Evolutionary conservation across 2,113 vertebrate species (phyloP), one percentile per base, ranked within the genome.

Genomic region (Neomonachus schauinslandi): DNA sequence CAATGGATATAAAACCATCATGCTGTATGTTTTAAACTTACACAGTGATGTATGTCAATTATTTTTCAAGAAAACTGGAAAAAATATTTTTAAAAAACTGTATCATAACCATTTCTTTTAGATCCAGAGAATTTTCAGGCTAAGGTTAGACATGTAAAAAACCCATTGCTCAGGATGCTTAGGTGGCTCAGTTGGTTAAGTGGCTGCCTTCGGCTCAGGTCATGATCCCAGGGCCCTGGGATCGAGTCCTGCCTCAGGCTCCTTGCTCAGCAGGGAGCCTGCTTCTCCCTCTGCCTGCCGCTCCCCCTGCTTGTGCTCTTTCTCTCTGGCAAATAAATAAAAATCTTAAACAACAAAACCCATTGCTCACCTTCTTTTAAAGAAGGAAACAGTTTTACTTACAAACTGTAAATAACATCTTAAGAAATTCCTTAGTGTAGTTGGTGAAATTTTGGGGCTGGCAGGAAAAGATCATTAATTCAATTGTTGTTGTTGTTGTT

Each of bases 41-140:
- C 31, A 76, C 42, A 76, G 7, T 49, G 42, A 76, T 76, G 7
- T 31, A 16, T 76, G 42, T 76, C 72, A 76, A 76, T 76, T 76
- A 46, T 76, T 76, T 76, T 14, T 76, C 72, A 72, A 76, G 72
- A 76, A 46, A 46, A 76, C 42, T 76, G 24, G 72, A 49, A 76
- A 92, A 92, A 89, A 81, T 57, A 81, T 57, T 95, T 93, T 65
- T 33, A 86, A 91, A 83, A 83, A n/a, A 77, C 67, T 19, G 2
- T 67, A 19, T 67, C 2, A 26, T 92, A 94, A 57, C 2, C 4
- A 22, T 74, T 76, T 81, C 42, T 76, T 87, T 96, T 95, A 95
- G 36, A 72, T 67, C 13, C 59, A 71, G 12, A 71, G n/a, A 13
- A 3, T 90, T 95, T 96, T 76, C 1, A 92, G 46, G 31, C 21